phyloP scores from a whole-genome alignment of 2,888 invertebrate genomes.

The Lordiphosa andalusiaca region DNA sequence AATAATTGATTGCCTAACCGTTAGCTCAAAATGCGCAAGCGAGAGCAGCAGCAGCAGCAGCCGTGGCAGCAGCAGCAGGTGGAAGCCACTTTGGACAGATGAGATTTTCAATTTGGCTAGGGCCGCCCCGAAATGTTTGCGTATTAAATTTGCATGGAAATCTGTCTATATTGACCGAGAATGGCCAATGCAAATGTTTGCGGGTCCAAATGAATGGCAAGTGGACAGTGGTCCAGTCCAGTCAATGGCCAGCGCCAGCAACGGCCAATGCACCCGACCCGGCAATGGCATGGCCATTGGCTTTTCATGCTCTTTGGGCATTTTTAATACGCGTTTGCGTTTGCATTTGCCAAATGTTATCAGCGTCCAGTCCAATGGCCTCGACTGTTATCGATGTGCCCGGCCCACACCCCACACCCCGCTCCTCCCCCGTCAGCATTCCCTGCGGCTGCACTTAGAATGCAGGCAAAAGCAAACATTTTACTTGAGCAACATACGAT shows the following conservation, averaged over 20 bases:
- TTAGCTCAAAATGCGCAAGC: constrained; percentile 68
- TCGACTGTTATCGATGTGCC: constrained; percentile 66
- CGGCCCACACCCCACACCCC: constrained; percentile 12
- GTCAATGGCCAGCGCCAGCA: constrained; percentile 35
- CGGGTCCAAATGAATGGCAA: constrained; percentile 62
- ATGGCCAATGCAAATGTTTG: constrained; percentile 76
- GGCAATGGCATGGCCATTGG: constrained; percentile 27
- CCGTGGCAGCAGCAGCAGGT: constrained; percentile 31
- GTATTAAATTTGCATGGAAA: constrained; percentile 81
- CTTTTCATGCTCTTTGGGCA: constrained; percentile 67
- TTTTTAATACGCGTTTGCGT: constrained; percentile 73
- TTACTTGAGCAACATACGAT: constrained; percentile 67
- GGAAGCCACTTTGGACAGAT: constrained; percentile 73
- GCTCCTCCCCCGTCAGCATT: neutral
- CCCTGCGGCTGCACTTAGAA: constrained; percentile 57
- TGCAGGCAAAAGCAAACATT: constrained; percentile 71
- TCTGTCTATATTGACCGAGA: constrained; percentile 80
- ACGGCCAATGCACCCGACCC: constrained; percentile 64
- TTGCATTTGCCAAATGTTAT: constrained; percentile 72
- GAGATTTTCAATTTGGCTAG: constrained; percentile 80
- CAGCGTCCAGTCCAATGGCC: constrained; percentile 52
- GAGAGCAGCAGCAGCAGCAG: constrained; percentile 31
- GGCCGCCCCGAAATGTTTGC: constrained; percentile 76
- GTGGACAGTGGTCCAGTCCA: constrained; percentile 31
- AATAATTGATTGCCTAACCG: constrained; percentile 76